A percentile compares a stretch with the other conserved stretches of the same genome.
phyloP scores from a whole-genome alignment of 2,113 vertebrate species.

The Cricetomys ansorgei region DNA sequence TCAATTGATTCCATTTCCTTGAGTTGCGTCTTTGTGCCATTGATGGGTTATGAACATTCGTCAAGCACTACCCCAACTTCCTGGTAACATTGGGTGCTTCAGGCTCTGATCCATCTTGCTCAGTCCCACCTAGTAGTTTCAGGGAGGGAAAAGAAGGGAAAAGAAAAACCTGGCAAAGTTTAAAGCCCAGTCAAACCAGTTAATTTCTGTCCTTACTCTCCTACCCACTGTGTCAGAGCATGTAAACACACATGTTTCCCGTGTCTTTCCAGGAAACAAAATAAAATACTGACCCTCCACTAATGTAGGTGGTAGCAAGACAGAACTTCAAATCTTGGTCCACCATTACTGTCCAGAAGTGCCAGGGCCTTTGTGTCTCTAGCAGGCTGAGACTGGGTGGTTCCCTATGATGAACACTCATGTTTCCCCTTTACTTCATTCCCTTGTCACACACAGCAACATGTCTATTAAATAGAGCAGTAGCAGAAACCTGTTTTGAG shows the following conservation, averaged over 20 bases:
- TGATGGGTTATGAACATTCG: not conserved
- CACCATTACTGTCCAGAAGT: not conserved
- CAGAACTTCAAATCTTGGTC: not conserved
- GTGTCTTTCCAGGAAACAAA: slow-evolving; percentile 9
- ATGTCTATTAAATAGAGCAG: not conserved
- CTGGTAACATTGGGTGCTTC: not conserved
- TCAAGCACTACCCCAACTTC: not conserved
- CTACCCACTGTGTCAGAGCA: not conserved
- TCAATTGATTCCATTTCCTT: not conserved
- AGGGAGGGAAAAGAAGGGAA: not conserved
- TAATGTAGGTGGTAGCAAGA: not conserved
- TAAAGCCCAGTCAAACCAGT: not conserved
- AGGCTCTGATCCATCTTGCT: not conserved
- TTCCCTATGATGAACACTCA: not conserved
- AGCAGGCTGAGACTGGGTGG: not conserved
- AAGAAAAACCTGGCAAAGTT: not conserved
- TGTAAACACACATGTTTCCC: too few relatives aligned
- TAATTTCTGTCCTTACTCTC: not conserved
- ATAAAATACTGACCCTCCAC: not conserved
- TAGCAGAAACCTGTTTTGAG: not conserved
- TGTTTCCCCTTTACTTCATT: not conserved
- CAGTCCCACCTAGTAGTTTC: not conserved
- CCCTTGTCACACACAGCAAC: not conserved
- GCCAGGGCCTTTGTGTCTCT: not conserved
- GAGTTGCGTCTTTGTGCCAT: not conserved